A percentile compares a stretch with the other conserved stretches of the same genome.
Conservation (phyloP, 2,888 invertebrate genomes). For the Rhodophaea formosa region DNA sequence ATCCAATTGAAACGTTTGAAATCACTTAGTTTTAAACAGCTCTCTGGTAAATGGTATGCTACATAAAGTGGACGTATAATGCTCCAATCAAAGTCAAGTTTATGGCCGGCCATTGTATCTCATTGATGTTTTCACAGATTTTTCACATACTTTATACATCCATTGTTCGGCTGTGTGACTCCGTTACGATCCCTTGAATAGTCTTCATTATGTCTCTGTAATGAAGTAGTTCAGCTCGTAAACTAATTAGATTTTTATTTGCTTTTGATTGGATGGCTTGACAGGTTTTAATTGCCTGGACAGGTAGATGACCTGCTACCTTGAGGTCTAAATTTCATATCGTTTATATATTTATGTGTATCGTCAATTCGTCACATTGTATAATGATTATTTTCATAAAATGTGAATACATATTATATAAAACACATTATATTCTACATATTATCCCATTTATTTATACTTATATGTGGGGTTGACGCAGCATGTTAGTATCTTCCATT, state of each 20-base stretch:
- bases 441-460: no score
- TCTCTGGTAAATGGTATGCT: no score
- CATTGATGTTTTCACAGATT: constrained; percentile 40
- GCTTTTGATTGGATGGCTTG: neutral
- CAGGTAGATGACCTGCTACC: neutral
- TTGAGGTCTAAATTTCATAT: neutral
- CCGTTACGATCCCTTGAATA: constrained; percentile 1
- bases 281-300: neutral
- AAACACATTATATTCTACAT: no score
- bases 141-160: constrained; percentile 32
- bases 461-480: no score
- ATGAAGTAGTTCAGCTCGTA: neutral
- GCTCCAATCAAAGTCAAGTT: constrained; percentile 42
- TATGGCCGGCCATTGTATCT: constrained; percentile 47
- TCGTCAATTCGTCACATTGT: no score
- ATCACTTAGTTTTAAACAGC: no score
- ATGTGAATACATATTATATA: no score
- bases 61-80: neutral
- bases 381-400: no score
- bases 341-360: no score
- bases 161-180: constrained; percentile 24
- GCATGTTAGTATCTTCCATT: no score
- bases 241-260: constrained; percentile 5
- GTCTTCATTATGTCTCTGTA: neutral
- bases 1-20: no score